Conservation (phyloP, 2,113 vertebrate species). For the Ophiodon elongatus region DNA sequence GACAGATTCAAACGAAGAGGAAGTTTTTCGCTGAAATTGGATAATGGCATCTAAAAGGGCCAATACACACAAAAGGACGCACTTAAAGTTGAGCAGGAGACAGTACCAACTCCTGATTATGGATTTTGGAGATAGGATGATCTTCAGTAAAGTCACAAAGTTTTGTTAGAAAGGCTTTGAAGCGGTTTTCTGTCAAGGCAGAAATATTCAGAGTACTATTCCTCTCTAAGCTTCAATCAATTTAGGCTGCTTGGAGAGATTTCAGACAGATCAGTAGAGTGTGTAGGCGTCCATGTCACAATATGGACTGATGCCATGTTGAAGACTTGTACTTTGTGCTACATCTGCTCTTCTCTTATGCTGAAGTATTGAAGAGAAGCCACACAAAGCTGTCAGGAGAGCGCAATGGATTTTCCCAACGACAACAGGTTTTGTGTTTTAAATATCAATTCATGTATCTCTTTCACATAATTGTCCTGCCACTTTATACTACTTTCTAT, state of each 20-base stretch:
- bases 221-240: constrained; percentile 61
- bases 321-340: constrained; percentile 56
- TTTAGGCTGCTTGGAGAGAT: constrained; percentile 61
- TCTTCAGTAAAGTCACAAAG: constrained; percentile 61
- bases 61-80: constrained; percentile 30
- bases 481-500: constrained; percentile 9
- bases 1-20: constrained; percentile 20
- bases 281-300: constrained; percentile 66
- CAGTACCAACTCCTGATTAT: constrained; percentile 51
- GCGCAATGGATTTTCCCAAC: constrained; percentile 12
- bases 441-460: constrained; percentile 35
- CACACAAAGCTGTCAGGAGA: constrained; percentile 40
- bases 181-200: constrained; percentile 53
- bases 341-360: constrained; percentile 36
- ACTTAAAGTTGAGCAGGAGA: constrained; percentile 27
- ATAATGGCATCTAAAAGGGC: constrained; percentile 54
- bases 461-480: constrained; percentile 14
- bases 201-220: constrained; percentile 54
- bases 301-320: constrained; percentile 58
- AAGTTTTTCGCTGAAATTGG: constrained; percentile 39
- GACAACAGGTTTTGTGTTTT: constrained; percentile 48
- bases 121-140: constrained; percentile 57
- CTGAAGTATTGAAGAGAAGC: constrained; percentile 31
- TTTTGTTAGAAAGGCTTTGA: constrained; percentile 58
- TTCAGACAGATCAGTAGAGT: constrained; percentile 60